Base-by-base conservation (phyloP, 2,797 vertebrate genomes). In the Acanthornis magna region DNA sequence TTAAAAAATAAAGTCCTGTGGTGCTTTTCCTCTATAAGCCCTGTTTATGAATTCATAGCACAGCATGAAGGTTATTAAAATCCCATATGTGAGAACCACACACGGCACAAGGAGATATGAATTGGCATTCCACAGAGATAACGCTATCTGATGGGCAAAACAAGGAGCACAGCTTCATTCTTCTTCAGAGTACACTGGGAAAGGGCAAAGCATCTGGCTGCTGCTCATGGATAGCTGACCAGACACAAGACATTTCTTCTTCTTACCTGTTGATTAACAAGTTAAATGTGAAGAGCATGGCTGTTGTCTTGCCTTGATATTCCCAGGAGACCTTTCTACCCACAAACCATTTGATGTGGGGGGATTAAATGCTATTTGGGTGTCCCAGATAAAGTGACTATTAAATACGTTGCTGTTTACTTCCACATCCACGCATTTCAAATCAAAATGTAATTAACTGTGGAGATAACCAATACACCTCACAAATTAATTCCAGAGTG, bases 61-160 rank as follows among this genome's bases (percentile, higher is more conserved):
- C 98, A 98, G 98, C 97, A 74, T 85, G 98, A 97, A 97, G 96
- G 98, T 98, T 98, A 98, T 98, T 98, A 98, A 98, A 98, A 98
- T 98, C 97, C 97, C 97, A 96, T 97, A 98, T 98, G 97, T 97
- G 97, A 98, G 96, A 97, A 95, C 95, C 95, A 96, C 97, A 96
- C 96, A 95, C 63, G 81, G 97, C 97, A 98, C 97, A 97, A 97
- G 97, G 97, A 98, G 98, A 98, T 98, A 97, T 81, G 97, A 98
- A 98, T 97, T 98, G 98, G 97, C 92, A 95, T 98, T 98, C 97
- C 91, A 88, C 76, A 96, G 97, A 98, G 98, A 98, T 98, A 98
- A 98, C 97, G 97, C 96, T 97, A 95, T 97, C 97, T 98, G 98
- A 98, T 98, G 98, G 97, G 97, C 96, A 97, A 97, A 98, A 97